Conservation (phyloP, 2,113 vertebrate species). For the Gopherus flavomarginatus region DNA sequence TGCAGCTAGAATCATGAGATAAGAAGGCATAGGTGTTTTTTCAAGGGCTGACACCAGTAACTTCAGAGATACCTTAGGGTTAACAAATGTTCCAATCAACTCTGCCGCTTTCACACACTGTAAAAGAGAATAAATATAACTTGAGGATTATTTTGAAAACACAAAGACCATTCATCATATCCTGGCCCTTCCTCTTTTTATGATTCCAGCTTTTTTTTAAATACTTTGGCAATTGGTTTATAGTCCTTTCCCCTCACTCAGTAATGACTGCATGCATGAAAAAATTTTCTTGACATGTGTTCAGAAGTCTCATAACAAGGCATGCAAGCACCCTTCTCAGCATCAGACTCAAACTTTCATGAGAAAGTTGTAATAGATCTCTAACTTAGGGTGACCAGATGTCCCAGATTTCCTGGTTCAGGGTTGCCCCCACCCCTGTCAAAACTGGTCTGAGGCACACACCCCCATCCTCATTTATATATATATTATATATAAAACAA, state of each 20-base stretch:
- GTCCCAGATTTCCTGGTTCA: slow-evolving; percentile 22
- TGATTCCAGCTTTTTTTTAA: slow-evolving; percentile 32
- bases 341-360: slow-evolving; percentile 3
- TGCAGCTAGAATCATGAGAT: slow-evolving; percentile 86
- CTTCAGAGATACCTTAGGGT: slow-evolving; percentile 87
- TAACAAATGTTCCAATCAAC: slow-evolving; percentile 90
- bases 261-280: slow-evolving; percentile 34
- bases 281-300: slow-evolving; percentile 18
- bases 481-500: too few species aligned
- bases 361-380: slow-evolving; percentile 24
- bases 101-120: slow-evolving; percentile 88
- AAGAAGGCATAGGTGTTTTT: slow-evolving; percentile 78
- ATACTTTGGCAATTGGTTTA: slow-evolving; percentile 41
- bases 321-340: background rate
- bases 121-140: background rate
- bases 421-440: background rate
- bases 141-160: slow-evolving; percentile 7
- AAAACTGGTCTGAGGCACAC: background rate
- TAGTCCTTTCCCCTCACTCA: slow-evolving; percentile 20
- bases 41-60: slow-evolving; percentile 83
- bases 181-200: background rate
- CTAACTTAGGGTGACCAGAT: slow-evolving; percentile 22
- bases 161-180: background rate
- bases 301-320: slow-evolving; percentile 30
- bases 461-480: fast-evolving